These are phyloP conservation scores for Drosophila orosa DNA, from an alignment of 1,140 invertebrate genomes.

Conservation along the genomic window DNA sequence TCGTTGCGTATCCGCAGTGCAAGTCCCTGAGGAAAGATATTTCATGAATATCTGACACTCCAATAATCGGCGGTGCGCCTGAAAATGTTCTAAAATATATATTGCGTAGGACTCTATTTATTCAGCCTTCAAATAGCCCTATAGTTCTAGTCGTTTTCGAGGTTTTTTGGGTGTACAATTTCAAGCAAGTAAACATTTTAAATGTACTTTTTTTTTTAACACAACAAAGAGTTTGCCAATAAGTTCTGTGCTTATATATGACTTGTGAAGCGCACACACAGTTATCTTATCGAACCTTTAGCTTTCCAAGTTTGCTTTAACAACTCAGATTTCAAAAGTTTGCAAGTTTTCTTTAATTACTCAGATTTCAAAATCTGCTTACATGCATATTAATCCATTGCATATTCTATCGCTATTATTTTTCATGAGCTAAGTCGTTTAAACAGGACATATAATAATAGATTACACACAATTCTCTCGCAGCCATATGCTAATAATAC, in stretches of 20 bases:
- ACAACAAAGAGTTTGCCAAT: neutral
- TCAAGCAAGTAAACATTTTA: neutral
- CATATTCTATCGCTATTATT: neutral
- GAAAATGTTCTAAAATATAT: neutral
- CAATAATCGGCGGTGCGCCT: neutral
- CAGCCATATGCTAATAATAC: no score
- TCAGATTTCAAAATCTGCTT: neutral
- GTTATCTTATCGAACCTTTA: conserved; percentile 30
- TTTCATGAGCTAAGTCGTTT: neutral
- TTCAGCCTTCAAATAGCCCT: neutral
- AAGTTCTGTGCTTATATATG: neutral
- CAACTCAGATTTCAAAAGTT: neutral
- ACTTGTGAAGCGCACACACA: neutral
- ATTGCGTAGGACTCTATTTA: neutral
- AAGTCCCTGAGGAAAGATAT: neutral
- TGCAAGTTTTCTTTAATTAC: neutral
- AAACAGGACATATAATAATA: no score
- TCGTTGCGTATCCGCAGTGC: neutral
- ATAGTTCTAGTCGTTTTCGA: neutral
- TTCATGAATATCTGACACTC: conserved; percentile 5
- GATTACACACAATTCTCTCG: no score
- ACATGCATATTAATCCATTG: neutral
- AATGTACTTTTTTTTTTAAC: neutral
- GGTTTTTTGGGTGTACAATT: neutral
- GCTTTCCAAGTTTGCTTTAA: neutral